These are phyloP conservation scores for Ochropleura plecta DNA, from an alignment of 2,888 invertebrate genomes.

Conservation along the genomic window DNA sequence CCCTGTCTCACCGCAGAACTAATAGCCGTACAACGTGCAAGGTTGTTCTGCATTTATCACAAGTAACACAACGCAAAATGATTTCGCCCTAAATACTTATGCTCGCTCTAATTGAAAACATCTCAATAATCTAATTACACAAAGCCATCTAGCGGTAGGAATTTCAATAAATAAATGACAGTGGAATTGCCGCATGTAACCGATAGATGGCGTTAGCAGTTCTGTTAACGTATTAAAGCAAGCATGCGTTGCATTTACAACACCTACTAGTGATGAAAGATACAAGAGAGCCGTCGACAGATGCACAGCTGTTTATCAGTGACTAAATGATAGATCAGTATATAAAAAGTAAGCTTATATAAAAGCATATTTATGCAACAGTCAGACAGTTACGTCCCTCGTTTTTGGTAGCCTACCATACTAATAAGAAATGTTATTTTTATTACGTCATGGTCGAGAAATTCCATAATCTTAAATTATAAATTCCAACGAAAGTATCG, in stretches of 20 bases:
- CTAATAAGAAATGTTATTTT: constrained; percentile 55
- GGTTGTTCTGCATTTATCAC: constrained; percentile 35
- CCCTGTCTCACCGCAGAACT: not conserved
- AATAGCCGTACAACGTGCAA: constrained; percentile 15
- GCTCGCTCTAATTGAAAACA: constrained; percentile 54
- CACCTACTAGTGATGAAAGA: constrained; percentile 46
- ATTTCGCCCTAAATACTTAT: constrained; percentile 54
- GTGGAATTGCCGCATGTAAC: constrained; percentile 4
- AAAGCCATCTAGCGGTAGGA: constrained; percentile 59
- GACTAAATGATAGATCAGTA: constrained; percentile 9
- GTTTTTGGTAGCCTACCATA: constrained; percentile 38
- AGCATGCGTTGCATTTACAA: constrained; percentile 20
- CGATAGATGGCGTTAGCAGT: constrained; percentile 59
- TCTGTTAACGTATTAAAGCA: constrained; percentile 19
- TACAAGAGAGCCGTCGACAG: constrained; percentile 39
- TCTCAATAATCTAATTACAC: constrained; percentile 40
- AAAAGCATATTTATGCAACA: constrained; percentile 15
- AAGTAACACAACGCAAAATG: constrained; percentile 38
- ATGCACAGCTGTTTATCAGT: constrained; percentile 56
- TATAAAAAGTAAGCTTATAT: constrained; percentile 6
- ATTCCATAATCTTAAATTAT: constrained; percentile 69
- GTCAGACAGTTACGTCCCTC: not conserved
- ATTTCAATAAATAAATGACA: constrained; percentile 24
- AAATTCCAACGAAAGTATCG: constrained; percentile 80
- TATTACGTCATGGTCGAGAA: constrained; percentile 66